Evolutionary conservation across 2,797 vertebrate genomes (phyloP).

Genomic region (Monodelphis domestica): DNA sequence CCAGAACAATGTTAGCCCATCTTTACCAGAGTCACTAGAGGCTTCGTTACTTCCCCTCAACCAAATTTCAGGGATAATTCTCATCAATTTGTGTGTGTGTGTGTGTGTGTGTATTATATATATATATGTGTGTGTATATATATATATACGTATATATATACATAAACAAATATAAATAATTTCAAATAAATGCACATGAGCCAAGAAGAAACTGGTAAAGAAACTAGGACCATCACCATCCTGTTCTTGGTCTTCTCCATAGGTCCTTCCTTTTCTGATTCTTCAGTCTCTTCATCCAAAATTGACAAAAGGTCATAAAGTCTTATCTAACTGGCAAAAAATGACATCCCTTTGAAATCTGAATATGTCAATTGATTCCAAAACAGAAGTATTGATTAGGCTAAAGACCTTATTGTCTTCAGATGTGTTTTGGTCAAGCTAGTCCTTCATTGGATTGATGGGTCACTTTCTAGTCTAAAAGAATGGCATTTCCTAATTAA

Average conservation of each 20-base stretch:
- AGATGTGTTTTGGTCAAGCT: slow-evolving; percentile 34
- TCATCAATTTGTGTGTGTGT: slow-evolving; percentile 10
- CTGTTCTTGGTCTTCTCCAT: neutral
- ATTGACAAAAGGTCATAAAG: neutral
- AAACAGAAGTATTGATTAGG: neutral
- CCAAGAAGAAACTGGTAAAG: neutral
- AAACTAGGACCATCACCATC: neutral
- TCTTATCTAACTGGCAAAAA: neutral
- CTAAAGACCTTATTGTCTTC: slow-evolving; percentile 33
- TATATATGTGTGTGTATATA: too few relatives aligned
- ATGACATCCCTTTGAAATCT: neutral
- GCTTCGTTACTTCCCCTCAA: slow-evolving; percentile 28
- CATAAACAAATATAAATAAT: slow-evolving; percentile 26
- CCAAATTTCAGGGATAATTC: slow-evolving; percentile 11
- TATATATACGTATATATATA: neutral
- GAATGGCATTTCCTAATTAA: slow-evolving; percentile 25
- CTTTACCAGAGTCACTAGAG: slow-evolving; percentile 11
- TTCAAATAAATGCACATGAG: neutral
- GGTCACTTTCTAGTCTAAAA: slow-evolving; percentile 28
- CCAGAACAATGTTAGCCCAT: neutral
- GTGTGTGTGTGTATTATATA: too few relatives aligned
- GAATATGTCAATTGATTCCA: neutral
- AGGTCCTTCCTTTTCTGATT: neutral
- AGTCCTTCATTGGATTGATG: neutral
- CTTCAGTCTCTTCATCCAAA: neutral